Base-by-base conservation (phyloP, 2,888 invertebrate species). In the Lepidocyrtinus sp. region DNA sequence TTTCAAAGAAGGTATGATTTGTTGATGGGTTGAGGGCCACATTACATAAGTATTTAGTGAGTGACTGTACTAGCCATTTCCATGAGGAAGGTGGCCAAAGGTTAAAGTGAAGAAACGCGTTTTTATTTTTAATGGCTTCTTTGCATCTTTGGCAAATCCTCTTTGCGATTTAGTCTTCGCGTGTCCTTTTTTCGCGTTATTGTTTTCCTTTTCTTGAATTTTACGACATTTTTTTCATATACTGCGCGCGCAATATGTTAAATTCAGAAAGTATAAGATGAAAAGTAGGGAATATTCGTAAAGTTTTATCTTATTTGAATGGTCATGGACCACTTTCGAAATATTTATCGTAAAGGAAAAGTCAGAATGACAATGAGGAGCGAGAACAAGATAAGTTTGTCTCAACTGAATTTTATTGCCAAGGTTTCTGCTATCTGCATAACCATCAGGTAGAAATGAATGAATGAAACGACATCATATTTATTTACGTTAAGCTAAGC, bases 71-170 rank as follows among this genome's bases (percentile, higher is more conserved):
- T 7, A 36, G 2, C n/a, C 36, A 36, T 36, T 5, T 7, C 5
- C 12, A 36, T 36, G 5, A 36, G 5, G 36, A 7, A 36, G 36
- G 12, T 12, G 17, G 12, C n/a, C 17, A 17, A 50, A 12, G 5
- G 5, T 36, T 5, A 50, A n/a, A 50, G 12, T 12, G 50, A 50
- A 50, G 50, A 2, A 50, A 50, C 15, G 50, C n/a, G n/a, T 50
- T 50, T 2, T 50, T 12, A 50, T 12, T 50, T 50, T 50, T 50
- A 17, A 50, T 50, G 50, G 50, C 50, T 2, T 50, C 50, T 50
- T 50, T 50, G 17, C 17, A 17, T 50, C 50, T 50, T 50, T 67
- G 78, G 72, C 73, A 74, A 79, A 69, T 79, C 79, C 63, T 63
- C 73, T 72, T 67, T 78, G 65, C 70, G 27, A 27, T 71, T 73